These are phyloP conservation scores for Drosophila histrio DNA, from an alignment of 2,888 invertebrate genomes.

Conservation along the genomic window DNA sequence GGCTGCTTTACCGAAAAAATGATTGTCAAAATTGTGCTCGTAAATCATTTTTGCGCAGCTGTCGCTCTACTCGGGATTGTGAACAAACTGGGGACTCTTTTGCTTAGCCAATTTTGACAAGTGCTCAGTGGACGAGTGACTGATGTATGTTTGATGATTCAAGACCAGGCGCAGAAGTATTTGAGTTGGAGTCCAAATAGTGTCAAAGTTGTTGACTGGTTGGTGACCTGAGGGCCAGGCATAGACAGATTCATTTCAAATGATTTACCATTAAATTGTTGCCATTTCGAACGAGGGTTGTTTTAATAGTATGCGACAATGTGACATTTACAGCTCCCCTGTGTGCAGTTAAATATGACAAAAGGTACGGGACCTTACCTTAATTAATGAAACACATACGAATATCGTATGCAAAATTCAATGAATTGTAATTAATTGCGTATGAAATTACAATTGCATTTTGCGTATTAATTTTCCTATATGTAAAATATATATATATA, in stretches of 20 bases:
- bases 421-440: conserved; percentile 34
- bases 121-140: conserved; percentile 45
- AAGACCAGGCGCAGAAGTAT: conserved; percentile 1
- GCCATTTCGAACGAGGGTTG: conserved; percentile 13
- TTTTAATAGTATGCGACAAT: conserved; percentile 1
- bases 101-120: conserved; percentile 63
- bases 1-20: conserved; percentile 23
- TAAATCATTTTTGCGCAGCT: conserved; percentile 56
- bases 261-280: conserved; percentile 30
- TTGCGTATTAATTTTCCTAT: conserved; percentile 8
- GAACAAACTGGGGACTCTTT: conserved; percentile 33
- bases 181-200: conserved; percentile 29
- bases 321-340: conserved; percentile 25
- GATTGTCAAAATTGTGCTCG: conserved; percentile 47
- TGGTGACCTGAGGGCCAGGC: conserved; percentile 1
- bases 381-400: conserved; percentile 25
- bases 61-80: conserved; percentile 24
- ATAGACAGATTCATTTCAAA: conserved; percentile 17
- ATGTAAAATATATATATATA: neutral
- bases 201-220: conserved; percentile 48
- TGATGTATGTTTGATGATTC: conserved; percentile 58
- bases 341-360: conserved; percentile 15
- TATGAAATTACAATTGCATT: conserved; percentile 37
- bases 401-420: conserved; percentile 8
- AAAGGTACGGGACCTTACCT: neutral